Evolutionary conservation across 2,113 vertebrate species (phyloP).

Genomic region (Tragulus kanchil): DNA sequence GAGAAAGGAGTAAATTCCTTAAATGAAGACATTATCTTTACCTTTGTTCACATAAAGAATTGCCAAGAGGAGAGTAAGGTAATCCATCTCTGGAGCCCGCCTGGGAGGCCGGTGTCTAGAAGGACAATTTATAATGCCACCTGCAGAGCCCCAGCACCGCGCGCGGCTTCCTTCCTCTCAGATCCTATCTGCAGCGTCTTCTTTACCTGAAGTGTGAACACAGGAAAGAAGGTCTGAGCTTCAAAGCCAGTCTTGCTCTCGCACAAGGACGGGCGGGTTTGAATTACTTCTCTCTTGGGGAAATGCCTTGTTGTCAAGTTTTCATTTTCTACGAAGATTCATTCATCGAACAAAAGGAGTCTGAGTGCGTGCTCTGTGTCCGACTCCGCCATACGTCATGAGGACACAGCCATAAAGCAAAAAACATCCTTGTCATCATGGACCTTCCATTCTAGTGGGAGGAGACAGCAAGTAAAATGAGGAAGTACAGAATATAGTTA

Average conservation of each 20-base stretch:
- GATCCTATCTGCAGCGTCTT: constrained; percentile 67
- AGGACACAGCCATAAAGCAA: neutral
- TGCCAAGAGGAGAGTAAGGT: constrained; percentile 86
- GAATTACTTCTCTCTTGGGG: constrained; percentile 17
- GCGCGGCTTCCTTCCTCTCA: constrained; percentile 50
- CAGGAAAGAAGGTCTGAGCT: constrained; percentile 67
- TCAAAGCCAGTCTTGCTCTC: constrained; percentile 33
- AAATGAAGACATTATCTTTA: constrained; percentile 81
- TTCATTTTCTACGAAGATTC: constrained; percentile 44
- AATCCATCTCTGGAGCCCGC: constrained; percentile 87
- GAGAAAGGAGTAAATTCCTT: neutral
- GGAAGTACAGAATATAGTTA: neutral
- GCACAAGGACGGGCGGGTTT: neutral
- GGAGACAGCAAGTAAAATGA: neutral
- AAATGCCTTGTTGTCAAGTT: constrained; percentile 51
- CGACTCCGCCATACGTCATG: neutral
- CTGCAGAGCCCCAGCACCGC: neutral
- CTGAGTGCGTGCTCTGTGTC: neutral
- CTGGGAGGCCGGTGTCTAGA: neutral
- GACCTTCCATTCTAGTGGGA: neutral
- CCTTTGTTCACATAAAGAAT: constrained; percentile 88
- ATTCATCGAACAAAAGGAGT: neutral
- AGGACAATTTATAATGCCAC: neutral
- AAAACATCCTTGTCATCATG: neutral
- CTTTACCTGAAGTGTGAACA: constrained; percentile 63